Conservation (phyloP, 2,888 invertebrate species). For the Athetis lepigone region DNA sequence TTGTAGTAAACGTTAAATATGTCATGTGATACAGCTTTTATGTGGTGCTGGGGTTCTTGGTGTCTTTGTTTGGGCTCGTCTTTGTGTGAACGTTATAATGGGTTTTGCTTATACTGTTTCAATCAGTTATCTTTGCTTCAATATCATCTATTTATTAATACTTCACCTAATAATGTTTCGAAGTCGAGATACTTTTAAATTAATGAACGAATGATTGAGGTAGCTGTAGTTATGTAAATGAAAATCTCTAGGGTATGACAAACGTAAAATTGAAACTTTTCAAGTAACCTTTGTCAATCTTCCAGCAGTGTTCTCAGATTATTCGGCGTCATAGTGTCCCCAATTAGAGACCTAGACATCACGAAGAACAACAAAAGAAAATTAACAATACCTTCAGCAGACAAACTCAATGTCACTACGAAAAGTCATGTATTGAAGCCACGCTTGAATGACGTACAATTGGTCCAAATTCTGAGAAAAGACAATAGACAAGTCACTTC, state of each 20-base stretch:
- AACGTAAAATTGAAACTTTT: neutral
- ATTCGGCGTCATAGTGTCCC: neutral
- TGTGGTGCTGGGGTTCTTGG: constrained; percentile 62
- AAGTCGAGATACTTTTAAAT: constrained; percentile 3
- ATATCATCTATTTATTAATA: constrained; percentile 50
- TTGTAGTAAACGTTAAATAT: constrained; percentile 70
- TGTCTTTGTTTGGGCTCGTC: constrained; percentile 58
- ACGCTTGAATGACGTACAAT: constrained; percentile 32
- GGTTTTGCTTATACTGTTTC: constrained; percentile 59
- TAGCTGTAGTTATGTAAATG: constrained; percentile 5
- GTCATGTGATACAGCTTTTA: constrained; percentile 75
- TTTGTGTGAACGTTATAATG: constrained; percentile 62
- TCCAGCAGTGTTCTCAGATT: constrained; percentile 1
- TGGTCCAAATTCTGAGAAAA: constrained; percentile 42
- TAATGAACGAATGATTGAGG: neutral
- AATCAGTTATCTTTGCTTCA: constrained; percentile 49
- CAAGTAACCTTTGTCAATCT: constrained; percentile 2
- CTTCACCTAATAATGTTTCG: constrained; percentile 25
- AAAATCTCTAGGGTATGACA: neutral
- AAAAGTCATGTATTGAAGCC: constrained; percentile 41
- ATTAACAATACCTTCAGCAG: constrained; percentile 31
- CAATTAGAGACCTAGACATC: constrained; percentile 21
- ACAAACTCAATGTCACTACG: constrained; percentile 42
- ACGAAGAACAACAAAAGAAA: constrained; percentile 28
- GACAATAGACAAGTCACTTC: constrained; percentile 36